Percentiles rank a stretch among this genome's conserved stretches.
These are phyloP conservation scores for Gambusia yucatana DNA, from an alignment of 2,797 vertebrate species.

Conservation along the genomic window DNA sequence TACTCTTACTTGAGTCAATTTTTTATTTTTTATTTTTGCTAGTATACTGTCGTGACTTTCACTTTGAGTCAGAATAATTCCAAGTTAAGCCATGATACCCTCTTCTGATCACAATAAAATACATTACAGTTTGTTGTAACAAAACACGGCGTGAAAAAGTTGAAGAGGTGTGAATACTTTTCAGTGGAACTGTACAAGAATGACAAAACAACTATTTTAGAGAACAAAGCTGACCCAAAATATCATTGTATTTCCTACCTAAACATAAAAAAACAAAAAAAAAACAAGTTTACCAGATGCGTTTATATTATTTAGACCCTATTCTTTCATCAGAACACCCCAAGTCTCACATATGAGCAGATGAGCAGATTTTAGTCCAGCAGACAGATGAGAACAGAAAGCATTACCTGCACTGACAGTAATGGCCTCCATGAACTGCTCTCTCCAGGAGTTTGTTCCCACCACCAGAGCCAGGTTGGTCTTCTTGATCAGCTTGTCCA, in stretches of 20 bases:
- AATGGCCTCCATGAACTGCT: slow-evolving; percentile 99
- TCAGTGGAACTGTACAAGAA: not conserved
- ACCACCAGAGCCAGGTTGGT: slow-evolving; percentile 98
- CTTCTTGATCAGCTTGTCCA: slow-evolving; percentile 99
- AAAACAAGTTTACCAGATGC: not conserved
- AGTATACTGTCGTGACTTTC: no score
- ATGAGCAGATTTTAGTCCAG: not conserved
- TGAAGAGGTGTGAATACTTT: not conserved
- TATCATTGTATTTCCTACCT: not conserved
- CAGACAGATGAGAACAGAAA: not conserved
- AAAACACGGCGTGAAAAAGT: not conserved
- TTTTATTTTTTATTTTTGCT: no score
- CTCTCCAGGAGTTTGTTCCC: slow-evolving; percentile 98
- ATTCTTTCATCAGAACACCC: not conserved
- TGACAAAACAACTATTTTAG: not conserved
- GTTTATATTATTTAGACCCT: not conserved
- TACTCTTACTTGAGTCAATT: no score
- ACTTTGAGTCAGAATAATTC: no score
- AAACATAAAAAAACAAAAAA: not conserved
- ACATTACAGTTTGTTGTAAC: not conserved
- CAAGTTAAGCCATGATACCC: no score
- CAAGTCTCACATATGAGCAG: not conserved
- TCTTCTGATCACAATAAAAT: not conserved
- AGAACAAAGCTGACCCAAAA: not conserved
- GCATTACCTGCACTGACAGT: slow-evolving; percentile 95